A percentile compares a stretch with the other conserved stretches of the same genome.
phyloP scores from a whole-genome alignment of 2,797 vertebrate species.

The Ficedula albicollis region DNA sequence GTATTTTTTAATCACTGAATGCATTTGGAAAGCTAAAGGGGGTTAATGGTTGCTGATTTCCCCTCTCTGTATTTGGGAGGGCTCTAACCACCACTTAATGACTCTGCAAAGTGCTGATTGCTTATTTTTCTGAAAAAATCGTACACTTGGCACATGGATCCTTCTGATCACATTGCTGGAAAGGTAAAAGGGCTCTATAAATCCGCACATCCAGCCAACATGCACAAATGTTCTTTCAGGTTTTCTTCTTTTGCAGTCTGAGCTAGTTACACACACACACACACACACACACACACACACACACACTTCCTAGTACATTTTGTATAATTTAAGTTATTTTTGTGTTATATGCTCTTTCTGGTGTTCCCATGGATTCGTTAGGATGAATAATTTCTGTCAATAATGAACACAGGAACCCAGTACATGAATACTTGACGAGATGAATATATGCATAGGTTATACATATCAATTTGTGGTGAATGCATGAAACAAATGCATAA shows the following conservation, averaged over 20 bases:
- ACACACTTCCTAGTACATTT: conserved; percentile 2
- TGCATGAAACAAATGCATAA: conserved; percentile 63
- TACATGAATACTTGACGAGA: conserved; percentile 71
- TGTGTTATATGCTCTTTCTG: conserved; percentile 49
- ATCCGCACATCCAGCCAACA: not conserved
- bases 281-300: not conserved
- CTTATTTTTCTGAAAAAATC: conserved; percentile 1
- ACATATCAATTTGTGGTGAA: conserved; percentile 64
- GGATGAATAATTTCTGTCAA: conserved; percentile 70
- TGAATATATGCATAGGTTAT: conserved; percentile 71
- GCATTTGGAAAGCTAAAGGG: not conserved
- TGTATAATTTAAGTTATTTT: conserved; percentile 66
- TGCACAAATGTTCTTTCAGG: not conserved
- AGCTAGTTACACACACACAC: not conserved
- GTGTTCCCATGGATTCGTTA: conserved; percentile 59
- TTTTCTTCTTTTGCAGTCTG: not conserved
- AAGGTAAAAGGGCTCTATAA: not conserved
- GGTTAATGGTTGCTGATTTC: not conserved
- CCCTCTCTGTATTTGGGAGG: not conserved
- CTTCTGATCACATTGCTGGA: not conserved
- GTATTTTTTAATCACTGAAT: not conserved
- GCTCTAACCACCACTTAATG: not conserved
- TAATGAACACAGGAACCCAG: conserved; percentile 65
- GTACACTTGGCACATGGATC: not conserved
- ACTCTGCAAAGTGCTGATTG: not conserved